A percentile compares a stretch with the other conserved stretches of the same genome.
These are phyloP conservation scores for Eupithecia centaureata DNA, from an alignment of 2,888 invertebrate species.

Conservation along the genomic window DNA sequence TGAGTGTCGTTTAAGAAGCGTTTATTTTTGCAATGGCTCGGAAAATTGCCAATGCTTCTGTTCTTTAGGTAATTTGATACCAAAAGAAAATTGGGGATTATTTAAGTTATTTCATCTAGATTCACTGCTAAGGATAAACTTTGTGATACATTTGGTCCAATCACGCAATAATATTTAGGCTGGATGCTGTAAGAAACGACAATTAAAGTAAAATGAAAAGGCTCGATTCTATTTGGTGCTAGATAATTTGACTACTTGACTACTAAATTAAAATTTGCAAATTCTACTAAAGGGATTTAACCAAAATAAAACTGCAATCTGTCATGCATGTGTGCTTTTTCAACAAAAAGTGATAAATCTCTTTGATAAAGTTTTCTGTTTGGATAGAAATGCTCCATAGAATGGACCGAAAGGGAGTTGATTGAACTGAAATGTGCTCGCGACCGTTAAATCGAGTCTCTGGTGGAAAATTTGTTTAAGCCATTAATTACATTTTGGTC, in stretches of 20 bases:
- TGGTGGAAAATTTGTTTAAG: constrained; percentile 22
- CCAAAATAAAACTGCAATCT: neutral
- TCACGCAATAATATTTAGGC: neutral
- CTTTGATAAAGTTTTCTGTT: constrained; percentile 5
- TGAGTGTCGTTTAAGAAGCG: constrained; percentile 43
- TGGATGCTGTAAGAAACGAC: no score
- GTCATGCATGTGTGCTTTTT: constrained; percentile 6
- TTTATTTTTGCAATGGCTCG: constrained; percentile 31
- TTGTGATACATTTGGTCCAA: neutral
- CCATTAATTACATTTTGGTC: constrained; percentile 31
- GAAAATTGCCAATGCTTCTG: constrained; percentile 20
- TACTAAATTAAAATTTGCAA: neutral
- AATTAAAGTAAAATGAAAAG: neutral
- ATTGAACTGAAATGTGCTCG: constrained; percentile 32
- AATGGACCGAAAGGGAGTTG: constrained; percentile 24
- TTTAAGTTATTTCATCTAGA: neutral
- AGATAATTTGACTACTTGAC: neutral
- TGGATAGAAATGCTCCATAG: constrained; percentile 27
- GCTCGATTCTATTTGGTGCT: neutral
- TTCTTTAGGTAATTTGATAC: constrained; percentile 14
- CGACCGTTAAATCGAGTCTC: constrained; percentile 34
- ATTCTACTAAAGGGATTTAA: neutral
- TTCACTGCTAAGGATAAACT: neutral
- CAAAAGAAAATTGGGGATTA: neutral
- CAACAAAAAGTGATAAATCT: neutral